Evolutionary conservation across 2,797 vertebrate genomes (phyloP).

Genomic region (Eulemur rubriventer): DNA sequence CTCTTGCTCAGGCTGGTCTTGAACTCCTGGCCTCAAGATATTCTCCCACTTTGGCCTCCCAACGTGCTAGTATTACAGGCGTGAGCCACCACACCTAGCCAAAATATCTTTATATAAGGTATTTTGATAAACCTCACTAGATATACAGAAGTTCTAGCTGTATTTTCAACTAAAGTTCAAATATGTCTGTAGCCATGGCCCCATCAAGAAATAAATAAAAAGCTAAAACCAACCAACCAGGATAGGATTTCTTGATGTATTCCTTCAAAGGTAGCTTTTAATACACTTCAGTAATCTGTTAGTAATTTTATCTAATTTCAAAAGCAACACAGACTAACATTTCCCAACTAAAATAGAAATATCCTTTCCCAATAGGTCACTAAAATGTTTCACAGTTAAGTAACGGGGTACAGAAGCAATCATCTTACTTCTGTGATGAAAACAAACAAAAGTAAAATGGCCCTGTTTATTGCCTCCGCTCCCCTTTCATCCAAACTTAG

Average conservation of each 20-base stretch:
- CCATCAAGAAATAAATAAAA: background rate
- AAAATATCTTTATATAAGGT: background rate
- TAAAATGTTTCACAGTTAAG: background rate
- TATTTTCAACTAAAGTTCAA: constrained; percentile 38
- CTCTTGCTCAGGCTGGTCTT: background rate
- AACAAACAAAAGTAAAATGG: background rate
- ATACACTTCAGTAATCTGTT: background rate
- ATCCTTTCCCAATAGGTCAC: background rate
- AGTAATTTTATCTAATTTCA: constrained; percentile 10
- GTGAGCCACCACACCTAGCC: background rate
- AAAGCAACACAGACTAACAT: constrained; percentile 20
- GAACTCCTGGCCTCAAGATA: background rate
- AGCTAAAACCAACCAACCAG: background rate
- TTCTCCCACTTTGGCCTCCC: background rate
- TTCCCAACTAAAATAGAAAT: constrained; percentile 37
- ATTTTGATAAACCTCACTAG: background rate
- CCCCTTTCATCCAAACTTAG: background rate
- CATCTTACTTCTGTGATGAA: background rate
- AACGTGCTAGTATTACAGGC: background rate
- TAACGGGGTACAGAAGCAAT: background rate
- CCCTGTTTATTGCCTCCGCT: background rate
- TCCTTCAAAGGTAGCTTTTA: constrained; percentile 22
- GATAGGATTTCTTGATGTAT: background rate
- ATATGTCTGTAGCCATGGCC: background rate
- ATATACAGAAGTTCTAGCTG: background rate